Percentiles rank a stretch among this genome's conserved stretches.
Evolutionary conservation across 2,113 vertebrate species (phyloP).

Genomic region (Poeciliopsis prolifica): DNA sequence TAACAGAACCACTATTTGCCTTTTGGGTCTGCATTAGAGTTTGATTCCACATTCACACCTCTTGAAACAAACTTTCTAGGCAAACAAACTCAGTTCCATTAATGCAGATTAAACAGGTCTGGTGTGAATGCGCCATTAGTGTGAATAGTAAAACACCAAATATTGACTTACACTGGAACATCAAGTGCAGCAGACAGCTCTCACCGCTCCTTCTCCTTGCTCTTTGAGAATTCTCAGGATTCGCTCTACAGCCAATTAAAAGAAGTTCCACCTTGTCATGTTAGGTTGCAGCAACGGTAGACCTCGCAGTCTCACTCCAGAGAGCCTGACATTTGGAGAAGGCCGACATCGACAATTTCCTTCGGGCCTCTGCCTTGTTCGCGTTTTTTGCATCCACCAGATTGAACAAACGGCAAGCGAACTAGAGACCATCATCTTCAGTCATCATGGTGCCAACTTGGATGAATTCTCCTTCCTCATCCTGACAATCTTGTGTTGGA

Average conservation of each 20-base stretch:
- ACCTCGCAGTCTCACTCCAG: background rate
- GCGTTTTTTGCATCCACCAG: background rate
- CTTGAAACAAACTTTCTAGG: too few species aligned
- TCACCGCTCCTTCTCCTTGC: too few species aligned
- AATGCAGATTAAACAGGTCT: too few species aligned
- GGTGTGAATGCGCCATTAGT: background rate
- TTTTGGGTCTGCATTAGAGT: too few species aligned
- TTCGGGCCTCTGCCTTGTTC: background rate
- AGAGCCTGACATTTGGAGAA: background rate
- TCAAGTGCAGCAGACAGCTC: background rate
- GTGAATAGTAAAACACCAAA: background rate
- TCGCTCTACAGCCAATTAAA: background rate
- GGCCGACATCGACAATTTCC: background rate
- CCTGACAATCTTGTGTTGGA: too few species aligned
- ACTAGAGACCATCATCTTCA: too few species aligned
- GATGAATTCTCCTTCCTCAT: too few species aligned
- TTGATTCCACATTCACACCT: too few species aligned
- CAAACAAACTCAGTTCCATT: too few species aligned
- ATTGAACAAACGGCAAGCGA: background rate
- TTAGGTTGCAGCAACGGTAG: background rate
- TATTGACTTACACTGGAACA: conserved; percentile 1
- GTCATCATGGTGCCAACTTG: too few species aligned
- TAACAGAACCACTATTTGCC: too few species aligned
- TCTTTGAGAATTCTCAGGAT: background rate
- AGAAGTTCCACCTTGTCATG: background rate